Evolutionary conservation across 2,113 vertebrate genomes (phyloP).

Genomic region (Oriolus oriolus): DNA sequence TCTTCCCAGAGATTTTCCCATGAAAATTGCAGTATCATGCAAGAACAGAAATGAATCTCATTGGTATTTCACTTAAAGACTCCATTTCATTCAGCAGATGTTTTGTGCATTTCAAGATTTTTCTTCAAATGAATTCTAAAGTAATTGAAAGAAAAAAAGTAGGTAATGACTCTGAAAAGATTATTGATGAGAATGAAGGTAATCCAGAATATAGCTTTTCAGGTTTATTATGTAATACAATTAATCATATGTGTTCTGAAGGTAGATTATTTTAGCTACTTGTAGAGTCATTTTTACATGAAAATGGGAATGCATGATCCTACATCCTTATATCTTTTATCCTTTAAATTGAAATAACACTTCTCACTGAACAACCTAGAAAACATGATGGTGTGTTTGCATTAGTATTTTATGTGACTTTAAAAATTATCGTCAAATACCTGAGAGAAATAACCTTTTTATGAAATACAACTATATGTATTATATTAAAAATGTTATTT

Average conservation of each 20-base stretch:
- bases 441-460: neutral
- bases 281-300: neutral
- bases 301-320: neutral
- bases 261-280: neutral
- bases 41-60: neutral
- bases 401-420: neutral
- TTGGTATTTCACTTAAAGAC: neutral
- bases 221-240: neutral
- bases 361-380: neutral
- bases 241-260: neutral
- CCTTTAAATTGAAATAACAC: neutral
- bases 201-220: conserved; percentile 16
- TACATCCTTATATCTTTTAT: neutral
- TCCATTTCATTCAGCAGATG: neutral
- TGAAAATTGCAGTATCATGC: neutral
- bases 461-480: neutral
- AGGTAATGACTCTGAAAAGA: neutral
- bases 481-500: neutral
- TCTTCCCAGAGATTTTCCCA: neutral
- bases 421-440: neutral
- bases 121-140: neutral
- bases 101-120: neutral
- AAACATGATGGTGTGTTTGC: neutral
- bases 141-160: neutral
- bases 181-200: conserved; percentile 7